Percentiles rank a stretch among this genome's conserved stretches.
These are phyloP conservation scores for Rutilus rutilus DNA, from an alignment of 2,113 vertebrate species.

Conservation along the genomic window DNA sequence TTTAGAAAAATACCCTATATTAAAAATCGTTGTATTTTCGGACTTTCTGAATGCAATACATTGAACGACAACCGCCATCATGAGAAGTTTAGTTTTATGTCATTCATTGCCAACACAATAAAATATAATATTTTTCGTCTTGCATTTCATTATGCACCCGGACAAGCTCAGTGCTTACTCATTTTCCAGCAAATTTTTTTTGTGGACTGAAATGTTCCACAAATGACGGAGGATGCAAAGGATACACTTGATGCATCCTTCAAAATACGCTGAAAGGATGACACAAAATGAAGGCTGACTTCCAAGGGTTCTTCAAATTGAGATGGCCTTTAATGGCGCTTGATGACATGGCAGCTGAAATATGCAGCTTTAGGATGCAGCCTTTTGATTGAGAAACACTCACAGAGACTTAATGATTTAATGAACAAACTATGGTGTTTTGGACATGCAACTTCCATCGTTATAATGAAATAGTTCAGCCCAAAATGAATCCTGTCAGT, in stretches of 20 bases:
- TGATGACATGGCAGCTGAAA: background rate
- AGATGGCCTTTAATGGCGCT: background rate
- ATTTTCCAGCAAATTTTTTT: no score
- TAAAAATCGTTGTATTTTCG: no score
- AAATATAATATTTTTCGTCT: background rate
- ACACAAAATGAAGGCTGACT: background rate
- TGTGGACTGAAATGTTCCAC: no score
- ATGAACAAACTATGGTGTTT: no score
- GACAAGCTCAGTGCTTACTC: background rate
- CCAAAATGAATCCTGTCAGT: constrained; percentile 69
- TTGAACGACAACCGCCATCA: background rate
- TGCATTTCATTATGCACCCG: background rate
- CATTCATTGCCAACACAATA: background rate
- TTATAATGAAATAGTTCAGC: background rate
- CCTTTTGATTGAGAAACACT: background rate
- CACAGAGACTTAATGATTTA: background rate
- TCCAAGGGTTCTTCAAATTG: background rate
- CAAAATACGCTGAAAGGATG: background rate
- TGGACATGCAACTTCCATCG: no score
- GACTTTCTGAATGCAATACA: no score
- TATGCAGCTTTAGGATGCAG: background rate
- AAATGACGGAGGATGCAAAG: background rate
- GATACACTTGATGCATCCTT: background rate
- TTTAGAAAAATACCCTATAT: background rate
- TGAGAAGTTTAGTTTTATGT: background rate